Evolutionary conservation across 2,113 vertebrate genomes (phyloP), one percentile per base, ranked within the genome.

Genomic region (Myodes glareolus): DNA sequence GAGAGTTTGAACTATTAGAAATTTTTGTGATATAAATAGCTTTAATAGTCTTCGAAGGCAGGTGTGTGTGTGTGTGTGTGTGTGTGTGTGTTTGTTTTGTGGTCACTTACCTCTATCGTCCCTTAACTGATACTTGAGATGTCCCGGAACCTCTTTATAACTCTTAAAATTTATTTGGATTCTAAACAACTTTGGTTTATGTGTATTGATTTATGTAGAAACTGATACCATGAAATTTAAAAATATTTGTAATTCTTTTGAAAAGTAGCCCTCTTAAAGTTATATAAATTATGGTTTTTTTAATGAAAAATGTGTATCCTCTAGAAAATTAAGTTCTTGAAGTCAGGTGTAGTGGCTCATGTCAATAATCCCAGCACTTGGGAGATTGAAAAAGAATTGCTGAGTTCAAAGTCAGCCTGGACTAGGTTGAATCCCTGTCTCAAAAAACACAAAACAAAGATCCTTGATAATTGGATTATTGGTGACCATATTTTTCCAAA

Each of bases 1-100:
- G 94, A 97, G 95, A 97, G 77, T 96, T 97, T 94, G 86, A 97
- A 96, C 65, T 97, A 88, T 95, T 97, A 88, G 67, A 97, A 97
- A 96, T 95, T 96, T 97, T 85, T 97, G 92, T 94, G 96, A 92
- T 95, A 94, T 96, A 97, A 95, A 97, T 95, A 98, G 88, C 80
- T 97, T 55, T 94, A 96, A 91, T 97, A 88, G 90, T 92, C 52
- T 97, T 97, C 42, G 58, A 94, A 67, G 76, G 47, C 78, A 95
- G 81, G 91, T 73, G 89, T 61, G 7, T 47, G 13, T 31, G 9
- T 92, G 91, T 45, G 70, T 88, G 65, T 88, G n/a, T 86, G 84
- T 88, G 0, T 45, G 75, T 55, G n/a, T 94, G 68, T 87, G 39
- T 50, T 8, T 58, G 47, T 63, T 33, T 50, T 61, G 31, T 73